Conservation (phyloP, 2,797 vertebrate genomes). For the Gymnopithys bicolor region DNA sequence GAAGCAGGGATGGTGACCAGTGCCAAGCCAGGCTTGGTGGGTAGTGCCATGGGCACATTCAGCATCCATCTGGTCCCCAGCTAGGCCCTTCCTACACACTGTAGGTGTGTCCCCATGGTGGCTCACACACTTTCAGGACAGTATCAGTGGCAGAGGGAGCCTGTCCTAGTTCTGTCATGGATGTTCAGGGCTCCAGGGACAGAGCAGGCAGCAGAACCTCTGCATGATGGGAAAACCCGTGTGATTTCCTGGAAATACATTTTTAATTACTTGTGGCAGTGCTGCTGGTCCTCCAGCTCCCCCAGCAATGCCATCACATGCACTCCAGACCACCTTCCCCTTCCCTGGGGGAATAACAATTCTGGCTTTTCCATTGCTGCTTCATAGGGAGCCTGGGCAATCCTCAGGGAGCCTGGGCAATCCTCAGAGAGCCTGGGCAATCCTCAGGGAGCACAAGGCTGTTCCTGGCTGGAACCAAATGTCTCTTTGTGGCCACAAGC, state of each 20-base stretch:
- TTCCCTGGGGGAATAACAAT: background rate
- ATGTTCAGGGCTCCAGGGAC: background rate
- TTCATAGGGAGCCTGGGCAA: fast-evolving
- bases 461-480: background rate
- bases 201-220: background rate
- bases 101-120: background rate
- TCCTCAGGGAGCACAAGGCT: background rate
- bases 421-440: background rate
- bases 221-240: background rate
- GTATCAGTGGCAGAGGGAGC: background rate
- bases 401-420: background rate
- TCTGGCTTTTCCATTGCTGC: background rate
- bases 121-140: background rate
- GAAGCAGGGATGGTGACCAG: background rate
- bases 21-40: background rate
- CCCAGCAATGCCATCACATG: background rate
- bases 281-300: background rate
- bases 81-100: background rate
- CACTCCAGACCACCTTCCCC: background rate
- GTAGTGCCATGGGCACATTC: background rate
- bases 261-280: background rate
- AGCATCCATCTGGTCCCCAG: background rate
- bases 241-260: background rate
- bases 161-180: background rate
- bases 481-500: background rate